These are phyloP conservation scores for Ochropacha duplaris DNA, from an alignment of 2,888 invertebrate genomes.

Conservation along the genomic window DNA sequence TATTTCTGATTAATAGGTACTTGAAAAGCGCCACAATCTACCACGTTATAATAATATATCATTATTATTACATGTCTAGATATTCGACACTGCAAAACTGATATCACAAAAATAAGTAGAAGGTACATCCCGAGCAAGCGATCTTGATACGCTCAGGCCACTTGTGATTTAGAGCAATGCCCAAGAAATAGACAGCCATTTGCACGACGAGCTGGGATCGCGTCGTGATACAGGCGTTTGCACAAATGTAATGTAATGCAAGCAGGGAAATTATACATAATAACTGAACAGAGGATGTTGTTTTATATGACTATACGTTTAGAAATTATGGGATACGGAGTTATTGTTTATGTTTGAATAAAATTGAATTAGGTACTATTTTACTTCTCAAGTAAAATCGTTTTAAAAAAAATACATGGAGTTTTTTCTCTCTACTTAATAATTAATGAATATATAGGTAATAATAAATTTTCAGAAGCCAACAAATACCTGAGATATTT, in stretches of 20 bases:
- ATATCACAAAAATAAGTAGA: constrained; percentile 33
- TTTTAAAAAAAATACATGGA: too few relatives aligned
- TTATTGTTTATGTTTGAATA: background rate
- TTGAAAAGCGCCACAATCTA: background rate
- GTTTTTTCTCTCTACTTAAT: too few relatives aligned
- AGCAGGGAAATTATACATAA: constrained; percentile 34
- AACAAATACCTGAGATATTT: too few relatives aligned
- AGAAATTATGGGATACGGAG: background rate
- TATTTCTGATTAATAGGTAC: background rate
- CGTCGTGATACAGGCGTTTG: constrained; percentile 41
- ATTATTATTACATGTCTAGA: background rate
- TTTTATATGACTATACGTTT: constrained; percentile 30
- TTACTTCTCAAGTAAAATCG: too few relatives aligned
- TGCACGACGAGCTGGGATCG: constrained; percentile 47
- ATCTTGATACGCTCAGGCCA: constrained; percentile 67
- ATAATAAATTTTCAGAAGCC: too few relatives aligned
- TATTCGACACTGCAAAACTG: constrained; percentile 9
- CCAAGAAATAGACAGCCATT: constrained; percentile 69
- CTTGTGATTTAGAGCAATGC: constrained; percentile 74
- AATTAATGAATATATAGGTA: too few relatives aligned
- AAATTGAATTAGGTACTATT: too few relatives aligned
- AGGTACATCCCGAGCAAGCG: constrained; percentile 44
- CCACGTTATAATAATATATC: background rate
- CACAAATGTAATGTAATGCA: constrained; percentile 31
- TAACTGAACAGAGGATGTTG: constrained; percentile 36